Evolutionary conservation across 2,888 invertebrate genomes (phyloP).

Genomic region (Caenorhabditis sp.): DNA sequence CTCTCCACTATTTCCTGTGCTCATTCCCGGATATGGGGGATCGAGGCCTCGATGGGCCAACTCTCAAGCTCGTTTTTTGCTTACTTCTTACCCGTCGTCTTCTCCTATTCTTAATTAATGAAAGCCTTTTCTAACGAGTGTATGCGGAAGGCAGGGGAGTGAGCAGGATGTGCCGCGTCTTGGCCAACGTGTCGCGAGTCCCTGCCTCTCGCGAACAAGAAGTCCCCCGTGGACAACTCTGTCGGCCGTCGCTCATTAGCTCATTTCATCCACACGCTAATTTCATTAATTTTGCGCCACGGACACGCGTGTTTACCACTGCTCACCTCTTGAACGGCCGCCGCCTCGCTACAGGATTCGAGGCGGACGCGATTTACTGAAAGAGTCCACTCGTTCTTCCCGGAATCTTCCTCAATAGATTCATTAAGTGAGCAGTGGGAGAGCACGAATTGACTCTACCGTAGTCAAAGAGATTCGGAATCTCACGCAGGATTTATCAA

Average conservation of each 20-base stretch:
- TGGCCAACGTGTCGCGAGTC: not conserved
- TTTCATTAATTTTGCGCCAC: constrained; percentile 54
- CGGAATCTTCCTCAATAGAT: constrained; percentile 1
- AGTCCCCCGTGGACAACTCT: constrained; percentile 6
- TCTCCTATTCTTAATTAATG: constrained; percentile 51
- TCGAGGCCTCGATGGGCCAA: too few species aligned
- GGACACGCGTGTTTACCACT: constrained; percentile 18
- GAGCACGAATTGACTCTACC: too few species aligned
- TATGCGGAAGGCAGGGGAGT: constrained; percentile 20
- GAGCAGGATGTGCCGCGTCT: constrained; percentile 5
- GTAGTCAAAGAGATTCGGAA: too few species aligned
- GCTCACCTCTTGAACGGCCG: not conserved
- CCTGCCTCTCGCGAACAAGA: not conserved
- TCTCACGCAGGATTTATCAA: too few species aligned
- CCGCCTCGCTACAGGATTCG: too few species aligned
- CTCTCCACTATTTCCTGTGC: too few species aligned
- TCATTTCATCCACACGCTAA: constrained; percentile 59
- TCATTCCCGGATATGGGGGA: too few species aligned
- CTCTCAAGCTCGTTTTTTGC: constrained; percentile 19
- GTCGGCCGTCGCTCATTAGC: constrained; percentile 48
- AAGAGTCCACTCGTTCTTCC: not conserved
- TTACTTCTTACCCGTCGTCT: constrained; percentile 13
- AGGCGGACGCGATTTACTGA: not conserved
- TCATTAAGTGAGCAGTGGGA: not conserved
- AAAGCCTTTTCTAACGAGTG: constrained; percentile 57